Evolutionary conservation across 2,888 invertebrate species (phyloP).

Genomic region (Nomada ruficornis): DNA sequence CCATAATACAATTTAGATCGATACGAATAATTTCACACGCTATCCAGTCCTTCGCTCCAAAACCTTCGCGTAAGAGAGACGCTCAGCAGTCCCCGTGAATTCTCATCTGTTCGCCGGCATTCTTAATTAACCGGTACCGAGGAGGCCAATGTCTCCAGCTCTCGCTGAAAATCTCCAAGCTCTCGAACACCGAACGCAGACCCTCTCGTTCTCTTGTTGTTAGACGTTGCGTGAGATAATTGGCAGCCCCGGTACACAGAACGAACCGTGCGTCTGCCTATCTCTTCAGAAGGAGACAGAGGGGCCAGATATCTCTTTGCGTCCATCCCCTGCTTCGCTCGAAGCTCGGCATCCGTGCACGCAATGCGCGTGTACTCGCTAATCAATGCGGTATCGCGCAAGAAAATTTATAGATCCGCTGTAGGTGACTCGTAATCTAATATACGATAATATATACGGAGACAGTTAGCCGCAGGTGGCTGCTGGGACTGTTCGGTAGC

Average conservation of each 20-base stretch:
- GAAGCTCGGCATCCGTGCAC: conserved; percentile 3
- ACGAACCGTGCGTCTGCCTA: conserved; percentile 16
- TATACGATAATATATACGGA: conserved; percentile 55
- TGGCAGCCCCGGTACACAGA: conserved; percentile 18
- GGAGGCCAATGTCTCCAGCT: not conserved
- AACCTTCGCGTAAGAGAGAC: not conserved
- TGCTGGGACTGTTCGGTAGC: conserved; percentile 51
- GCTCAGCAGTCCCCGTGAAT: not conserved
- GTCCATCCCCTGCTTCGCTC: not conserved
- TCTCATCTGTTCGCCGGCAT: not conserved
- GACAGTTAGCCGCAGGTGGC: conserved; percentile 64
- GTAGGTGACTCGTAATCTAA: conserved; percentile 65
- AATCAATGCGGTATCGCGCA: conserved; percentile 56
- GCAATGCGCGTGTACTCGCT: conserved; percentile 52
- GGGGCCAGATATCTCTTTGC: conserved; percentile 38
- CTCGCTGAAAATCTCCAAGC: not conserved
- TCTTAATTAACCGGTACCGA: conserved; percentile 10
- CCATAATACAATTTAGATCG: too few species aligned
- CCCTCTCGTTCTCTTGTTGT: not conserved
- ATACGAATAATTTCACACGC: not conserved
- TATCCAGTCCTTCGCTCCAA: not conserved
- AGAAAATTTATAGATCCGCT: conserved; percentile 64
- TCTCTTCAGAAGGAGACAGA: not conserved
- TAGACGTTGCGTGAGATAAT: conserved; percentile 57
- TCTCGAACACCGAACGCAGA: not conserved